Base-by-base conservation (phyloP, 2,113 vertebrate genomes). In the Thomomys bottae region DNA sequence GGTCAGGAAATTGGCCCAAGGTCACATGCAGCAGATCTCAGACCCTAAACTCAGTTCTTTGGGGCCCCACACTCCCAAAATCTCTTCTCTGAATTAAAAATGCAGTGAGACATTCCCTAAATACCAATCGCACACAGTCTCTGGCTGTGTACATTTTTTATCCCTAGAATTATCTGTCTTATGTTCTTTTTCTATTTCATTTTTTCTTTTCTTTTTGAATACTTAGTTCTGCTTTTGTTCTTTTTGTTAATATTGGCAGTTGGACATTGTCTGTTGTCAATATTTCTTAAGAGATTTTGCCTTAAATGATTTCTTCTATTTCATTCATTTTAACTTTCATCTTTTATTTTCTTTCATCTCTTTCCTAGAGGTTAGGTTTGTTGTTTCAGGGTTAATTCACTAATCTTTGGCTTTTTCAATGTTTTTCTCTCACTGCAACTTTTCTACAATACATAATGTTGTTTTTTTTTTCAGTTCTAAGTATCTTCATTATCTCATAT, bases 381-480 rank as follows among this genome's bases (percentile, higher is more conserved):
- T 32, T 80, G 23, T 64, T 78, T 71, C 10, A 81, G 54, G 34
- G 77, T 67, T 67, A 57, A 21, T 71, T 84, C 20, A 61, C 64
- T 59, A 84, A 66, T 88, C 32, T 72, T 57, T 61, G 59, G 24
- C 21, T 40, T 90, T 76, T 11, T 61, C 61, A n/a, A 68, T 1
- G 6, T 63, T 84, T 73, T 28, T 5, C 18, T 75, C 30, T 54
- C 49, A 54, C 49, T 67, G 61, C 9, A 64, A 17, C 23, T 92
- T 83, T 88, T 78, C 82, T 61, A 59, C 78, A 57, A 28, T 91
- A 42, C 75, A 38, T 68, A 72, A 3, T 34, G 45, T 72, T 89
- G 42, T 57, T 76, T 42, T 40, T 42, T 40, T 34, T 70, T 87
- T 78, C 9, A 8, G 10, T 94, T 80, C 18, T 32, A 70, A 82